Evolutionary conservation across 2,113 vertebrate genomes (phyloP).

Genomic region (Noctilio leporinus): DNA sequence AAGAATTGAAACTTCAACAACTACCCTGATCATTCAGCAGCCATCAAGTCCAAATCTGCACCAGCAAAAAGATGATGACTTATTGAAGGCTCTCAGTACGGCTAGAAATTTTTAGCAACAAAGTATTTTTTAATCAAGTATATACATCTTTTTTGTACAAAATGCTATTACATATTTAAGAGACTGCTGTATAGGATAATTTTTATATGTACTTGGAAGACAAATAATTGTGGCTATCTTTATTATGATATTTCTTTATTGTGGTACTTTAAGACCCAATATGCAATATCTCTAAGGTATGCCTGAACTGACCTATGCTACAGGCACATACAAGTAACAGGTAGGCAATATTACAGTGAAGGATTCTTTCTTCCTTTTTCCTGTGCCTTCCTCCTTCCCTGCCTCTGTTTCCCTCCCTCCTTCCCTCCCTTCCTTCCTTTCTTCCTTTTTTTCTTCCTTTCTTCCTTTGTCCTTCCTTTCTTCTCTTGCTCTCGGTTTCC

Average conservation of each 20-base stretch:
- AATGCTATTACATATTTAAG: neutral
- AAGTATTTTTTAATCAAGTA: neutral
- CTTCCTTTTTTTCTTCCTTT: neutral
- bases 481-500: neutral
- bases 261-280: neutral
- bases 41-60: neutral
- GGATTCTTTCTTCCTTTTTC: too few species aligned
- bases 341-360: neutral
- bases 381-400: neutral
- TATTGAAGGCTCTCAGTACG: neutral
- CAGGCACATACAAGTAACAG: neutral
- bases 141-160: neutral
- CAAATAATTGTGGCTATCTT: neutral
- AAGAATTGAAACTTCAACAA: neutral
- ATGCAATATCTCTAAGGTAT: neutral
- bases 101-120: neutral
- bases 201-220: neutral
- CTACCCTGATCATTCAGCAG: neutral
- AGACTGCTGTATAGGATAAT: neutral
- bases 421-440: neutral
- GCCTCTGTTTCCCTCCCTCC: rapidly evolving
- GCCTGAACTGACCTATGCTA: neutral
- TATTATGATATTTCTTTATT: neutral
- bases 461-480: neutral
- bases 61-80: neutral